A percentile compares a stretch with the other conserved stretches of the same genome.
Conservation (phyloP, 2,797 vertebrate species). For the Coilia nasus region DNA sequence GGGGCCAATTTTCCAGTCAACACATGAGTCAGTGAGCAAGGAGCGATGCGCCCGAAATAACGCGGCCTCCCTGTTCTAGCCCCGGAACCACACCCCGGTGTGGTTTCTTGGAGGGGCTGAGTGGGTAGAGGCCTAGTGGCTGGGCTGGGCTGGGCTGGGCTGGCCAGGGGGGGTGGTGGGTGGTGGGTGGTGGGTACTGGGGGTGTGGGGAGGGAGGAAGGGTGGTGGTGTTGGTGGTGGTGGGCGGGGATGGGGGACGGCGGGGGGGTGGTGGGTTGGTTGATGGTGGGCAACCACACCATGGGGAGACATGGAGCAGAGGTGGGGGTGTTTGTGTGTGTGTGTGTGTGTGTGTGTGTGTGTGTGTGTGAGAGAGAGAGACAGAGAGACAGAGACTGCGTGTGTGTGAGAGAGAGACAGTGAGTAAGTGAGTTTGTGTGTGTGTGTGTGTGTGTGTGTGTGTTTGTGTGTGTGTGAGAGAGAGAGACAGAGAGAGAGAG, state of each 20-base stretch:
- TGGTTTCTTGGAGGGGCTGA: constrained; percentile 85
- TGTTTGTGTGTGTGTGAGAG: too few species aligned
- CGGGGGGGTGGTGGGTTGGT: constrained; percentile 15
- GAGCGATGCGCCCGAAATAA: constrained; percentile 94
- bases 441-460: too few species aligned
- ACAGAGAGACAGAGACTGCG: too few species aligned
- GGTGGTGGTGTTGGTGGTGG: too few species aligned
- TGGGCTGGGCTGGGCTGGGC: constrained; percentile 63
- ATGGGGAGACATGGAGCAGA: constrained; percentile 44
- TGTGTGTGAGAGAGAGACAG: too few species aligned
- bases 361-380: too few species aligned
- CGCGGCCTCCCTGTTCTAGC: constrained; percentile 91
- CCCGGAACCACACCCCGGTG: constrained; percentile 88
- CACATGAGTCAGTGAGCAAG: constrained; percentile 90
- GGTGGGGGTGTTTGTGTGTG: not conserved
- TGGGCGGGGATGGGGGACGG: too few species aligned
- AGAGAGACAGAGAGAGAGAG: too few species aligned
- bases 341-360: not conserved
- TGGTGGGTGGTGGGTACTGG: too few species aligned
- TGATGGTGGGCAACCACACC: not conserved
- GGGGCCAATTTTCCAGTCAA: constrained; percentile 93
- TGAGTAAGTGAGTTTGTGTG: too few species aligned
- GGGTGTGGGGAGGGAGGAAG: too few species aligned
- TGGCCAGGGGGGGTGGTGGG: constrained; percentile 58
- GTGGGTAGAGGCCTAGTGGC: constrained; percentile 73